Evolutionary conservation across 2,797 vertebrate genomes (phyloP).

Genomic region (Darevskia nairensis): DNA sequence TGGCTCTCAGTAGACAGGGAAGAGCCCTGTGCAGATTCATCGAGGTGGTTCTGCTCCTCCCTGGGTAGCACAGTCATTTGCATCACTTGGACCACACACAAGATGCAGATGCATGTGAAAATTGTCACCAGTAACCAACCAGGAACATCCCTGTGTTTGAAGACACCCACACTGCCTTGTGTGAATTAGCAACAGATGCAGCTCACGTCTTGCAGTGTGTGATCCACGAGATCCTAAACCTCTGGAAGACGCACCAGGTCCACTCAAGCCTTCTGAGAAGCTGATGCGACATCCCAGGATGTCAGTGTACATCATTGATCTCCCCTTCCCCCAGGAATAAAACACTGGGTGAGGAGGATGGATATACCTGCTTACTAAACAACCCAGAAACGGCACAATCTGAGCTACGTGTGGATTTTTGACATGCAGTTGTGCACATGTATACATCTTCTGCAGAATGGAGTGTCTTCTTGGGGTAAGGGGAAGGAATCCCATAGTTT

Average conservation of each 20-base stretch:
- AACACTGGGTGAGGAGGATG: not conserved
- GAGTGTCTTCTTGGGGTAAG: not conserved
- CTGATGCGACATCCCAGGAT: not conserved
- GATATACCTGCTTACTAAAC: not conserved
- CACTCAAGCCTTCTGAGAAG: too few species aligned
- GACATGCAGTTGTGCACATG: too few species aligned
- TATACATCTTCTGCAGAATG: not conserved
- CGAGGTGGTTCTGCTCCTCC: too few species aligned
- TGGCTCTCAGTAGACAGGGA: not conserved
- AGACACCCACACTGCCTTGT: not conserved
- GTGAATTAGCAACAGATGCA: not conserved
- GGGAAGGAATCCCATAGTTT: not conserved
- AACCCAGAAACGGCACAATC: not conserved
- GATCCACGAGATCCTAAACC: not conserved
- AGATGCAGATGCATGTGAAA: not conserved
- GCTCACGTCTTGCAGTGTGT: not conserved
- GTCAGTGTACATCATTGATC: not conserved
- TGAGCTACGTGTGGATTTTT: not conserved
- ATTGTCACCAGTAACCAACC: not conserved
- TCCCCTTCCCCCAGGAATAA: not conserved
- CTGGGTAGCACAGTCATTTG: not conserved
- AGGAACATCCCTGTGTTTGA: not conserved
- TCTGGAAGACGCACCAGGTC: not conserved
- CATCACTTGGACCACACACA: not conserved
- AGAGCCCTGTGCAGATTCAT: not conserved